Conservation (phyloP, 2,888 invertebrate species). For the Nipponacmea schrenckii region DNA sequence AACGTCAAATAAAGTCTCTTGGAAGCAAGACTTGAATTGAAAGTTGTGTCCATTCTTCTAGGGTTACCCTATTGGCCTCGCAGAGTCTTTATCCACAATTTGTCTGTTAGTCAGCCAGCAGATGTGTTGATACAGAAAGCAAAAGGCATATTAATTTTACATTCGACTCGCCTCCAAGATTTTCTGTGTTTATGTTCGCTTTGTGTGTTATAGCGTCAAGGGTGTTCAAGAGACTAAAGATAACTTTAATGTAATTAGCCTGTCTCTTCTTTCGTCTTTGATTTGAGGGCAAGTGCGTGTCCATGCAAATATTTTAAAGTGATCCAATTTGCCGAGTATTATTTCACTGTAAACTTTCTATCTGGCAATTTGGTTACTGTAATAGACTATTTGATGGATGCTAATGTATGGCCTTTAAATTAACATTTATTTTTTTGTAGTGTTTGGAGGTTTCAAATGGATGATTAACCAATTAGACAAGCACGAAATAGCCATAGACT, state of each 20-base stretch:
- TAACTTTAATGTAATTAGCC: slow-evolving; percentile 5
- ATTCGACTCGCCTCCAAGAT: slow-evolving; percentile 4
- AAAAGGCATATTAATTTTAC: slow-evolving; percentile 8
- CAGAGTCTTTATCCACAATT: slow-evolving; percentile 6
- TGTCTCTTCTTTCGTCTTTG: background rate
- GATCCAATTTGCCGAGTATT: slow-evolving; percentile 7
- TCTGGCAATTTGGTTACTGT: background rate
- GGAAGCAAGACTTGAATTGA: background rate
- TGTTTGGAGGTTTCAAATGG: no score
- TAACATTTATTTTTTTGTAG: no score
- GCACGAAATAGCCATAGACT: no score
- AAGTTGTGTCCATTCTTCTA: slow-evolving; percentile 4
- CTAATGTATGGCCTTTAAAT: background rate
- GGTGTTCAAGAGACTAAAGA: slow-evolving; percentile 6
- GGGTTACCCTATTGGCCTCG: background rate
- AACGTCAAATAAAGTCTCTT: background rate
- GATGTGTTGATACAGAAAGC: slow-evolving; percentile 8
- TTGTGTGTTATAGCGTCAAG: slow-evolving; percentile 6
- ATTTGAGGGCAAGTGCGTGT: slow-evolving; percentile 4
- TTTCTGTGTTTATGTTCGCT: slow-evolving; percentile 6
- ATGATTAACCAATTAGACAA: no score
- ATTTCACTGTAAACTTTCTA: background rate
- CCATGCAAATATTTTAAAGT: slow-evolving; percentile 8
- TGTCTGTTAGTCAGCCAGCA: background rate
- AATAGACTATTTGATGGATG: background rate